Evolutionary conservation across 2,113 vertebrate species (phyloP), one percentile per base, ranked within the genome.

Genomic region (Motacilla tschutschensis): DNA sequence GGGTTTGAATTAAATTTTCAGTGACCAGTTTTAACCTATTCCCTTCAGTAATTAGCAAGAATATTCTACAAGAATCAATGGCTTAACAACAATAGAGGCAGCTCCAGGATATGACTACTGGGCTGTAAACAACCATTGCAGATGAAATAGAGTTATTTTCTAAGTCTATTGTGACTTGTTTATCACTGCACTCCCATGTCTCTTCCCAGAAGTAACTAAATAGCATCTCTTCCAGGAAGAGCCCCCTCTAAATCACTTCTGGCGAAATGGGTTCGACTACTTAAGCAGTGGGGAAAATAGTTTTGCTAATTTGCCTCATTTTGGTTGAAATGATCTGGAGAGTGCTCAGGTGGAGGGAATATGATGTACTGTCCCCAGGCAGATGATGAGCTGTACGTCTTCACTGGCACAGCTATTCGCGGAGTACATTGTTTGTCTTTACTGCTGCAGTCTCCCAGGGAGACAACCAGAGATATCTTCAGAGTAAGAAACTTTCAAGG

Each of bases 401-500:
- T 83, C 66, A 58, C 21, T 17, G 29, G 50, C 13, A 41, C 31
- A 75, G n/a, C 2, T 1, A 62, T 73, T 48, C 78, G 12, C 13
- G 2, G 17, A 70, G 35, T 31, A 46, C 67, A 58, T 12, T 22
- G 18, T 53, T 57, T 53, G 7, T 26, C 43, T 43, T 43, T 41
- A 24, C 14, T 8, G 11, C 58, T 38, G 10, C 41, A 63, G 41
- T 70, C 72, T 91, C 83, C n/a, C 55, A 62, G 28, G 69, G 26
- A 72, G 55, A 57, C 18, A 65, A 24, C 59, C 64, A 74, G 2
- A n/a, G 48, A 65, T 54, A 35, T 85, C 67, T 76, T 92, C 53
- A 60, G 65, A 71, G 40, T 76, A 80, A 70, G 50, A 79, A 93
- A 96, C n/a, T 92, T 93, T 79, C 83, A 91, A 85, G 86, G 53